Base-by-base conservation (phyloP, 1,140 invertebrate species). In the Drosophila oshimai region DNA sequence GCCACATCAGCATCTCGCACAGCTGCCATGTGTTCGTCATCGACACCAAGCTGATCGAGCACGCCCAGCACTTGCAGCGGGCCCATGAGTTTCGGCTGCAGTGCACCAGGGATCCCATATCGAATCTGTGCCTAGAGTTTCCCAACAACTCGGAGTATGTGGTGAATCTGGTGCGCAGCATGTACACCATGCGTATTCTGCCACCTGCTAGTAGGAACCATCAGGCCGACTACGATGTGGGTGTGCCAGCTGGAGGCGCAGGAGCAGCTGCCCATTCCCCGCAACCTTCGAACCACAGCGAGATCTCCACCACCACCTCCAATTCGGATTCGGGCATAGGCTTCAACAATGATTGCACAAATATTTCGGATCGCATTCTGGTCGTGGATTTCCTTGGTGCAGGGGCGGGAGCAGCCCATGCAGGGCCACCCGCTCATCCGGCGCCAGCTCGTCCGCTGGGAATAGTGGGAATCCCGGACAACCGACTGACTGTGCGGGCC, bases 21-120 rank as follows among this genome's bases (percentile, higher is more conserved):
- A 98, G 97, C 31, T 99, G 98, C 89, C 98, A 99, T 91, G 97
- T 99, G 0, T 99, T 99, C 90, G 97, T 96, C 64, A 95, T 98
- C 10, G 97, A 99, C 86, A 94, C 96, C 0, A 95, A 97, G 84
- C 91, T 97, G 33, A 93, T 94, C 0, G 96, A 98, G 90, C 95
- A 98, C 90, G 93, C 93, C 29, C 93, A 95, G 26, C 98, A 99
- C 92, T 91, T 93, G 18, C 91, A 92, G n/a, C 93, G 95, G 90
- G 96, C 96, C 1, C 93, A 94, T 64, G 94, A 93, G 55, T 97
- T 97, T 91, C 94, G 94, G 75, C 93, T 97, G 37, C 92, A 93
- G n/a, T 97, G 96, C 86, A 95, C 95, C 1, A 91, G 93, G 47
- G 94, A 95, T 91, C 92, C 94, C 33, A 92, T 94, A 6, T 93